Evolutionary conservation across 2,113 vertebrate genomes (phyloP).

Genomic region (Alexandromys fortis): DNA sequence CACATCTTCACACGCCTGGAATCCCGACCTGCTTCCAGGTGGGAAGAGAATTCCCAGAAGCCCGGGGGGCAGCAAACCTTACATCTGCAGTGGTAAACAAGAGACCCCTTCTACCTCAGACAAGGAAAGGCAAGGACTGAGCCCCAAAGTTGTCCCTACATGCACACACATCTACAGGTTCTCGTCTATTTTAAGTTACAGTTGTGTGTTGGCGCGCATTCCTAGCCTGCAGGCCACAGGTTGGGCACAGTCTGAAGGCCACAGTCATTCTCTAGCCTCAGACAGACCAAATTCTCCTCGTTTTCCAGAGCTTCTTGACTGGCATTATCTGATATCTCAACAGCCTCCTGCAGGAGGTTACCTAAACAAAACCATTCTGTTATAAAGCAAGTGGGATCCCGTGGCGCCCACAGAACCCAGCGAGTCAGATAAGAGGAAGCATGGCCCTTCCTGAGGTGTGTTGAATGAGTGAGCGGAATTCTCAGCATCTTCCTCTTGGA

Average conservation of each 20-base stretch:
- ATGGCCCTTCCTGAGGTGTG: background rate
- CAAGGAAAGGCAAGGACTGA: background rate
- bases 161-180: background rate
- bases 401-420: rapidly evolving
- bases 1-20: background rate
- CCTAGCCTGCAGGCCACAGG: background rate
- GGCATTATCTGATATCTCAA: background rate
- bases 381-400: rapidly evolving
- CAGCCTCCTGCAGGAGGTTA: background rate
- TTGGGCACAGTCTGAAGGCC: background rate
- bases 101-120: background rate
- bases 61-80: background rate
- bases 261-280: background rate
- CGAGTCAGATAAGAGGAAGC: constrained; percentile 1
- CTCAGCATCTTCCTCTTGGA: constrained; percentile 63
- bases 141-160: background rate
- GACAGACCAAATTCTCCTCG: background rate
- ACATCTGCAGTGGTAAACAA: background rate
- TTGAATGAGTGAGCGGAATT: constrained; percentile 49
- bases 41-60: background rate
- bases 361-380: background rate
- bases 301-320: background rate
- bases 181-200: background rate
- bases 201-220: background rate
- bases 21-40: background rate